phyloP scores from a whole-genome alignment of 1,140 invertebrate genomes.

The Caerostris darwini region DNA sequence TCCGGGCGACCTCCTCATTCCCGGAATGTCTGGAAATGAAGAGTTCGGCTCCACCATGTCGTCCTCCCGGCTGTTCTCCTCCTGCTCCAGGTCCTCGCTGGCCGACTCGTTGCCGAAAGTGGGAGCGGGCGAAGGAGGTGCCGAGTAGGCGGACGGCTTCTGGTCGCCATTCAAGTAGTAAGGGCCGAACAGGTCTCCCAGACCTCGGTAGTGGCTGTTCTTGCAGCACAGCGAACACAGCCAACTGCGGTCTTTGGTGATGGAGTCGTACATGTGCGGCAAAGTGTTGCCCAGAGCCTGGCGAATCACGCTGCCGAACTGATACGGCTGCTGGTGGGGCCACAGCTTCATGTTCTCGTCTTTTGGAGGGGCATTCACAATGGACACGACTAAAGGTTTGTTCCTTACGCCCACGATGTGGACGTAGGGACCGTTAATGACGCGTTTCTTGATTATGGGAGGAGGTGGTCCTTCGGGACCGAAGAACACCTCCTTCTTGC shows the following conservation, averaged over 20 bases:
- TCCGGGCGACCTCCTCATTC: constrained; percentile 20
- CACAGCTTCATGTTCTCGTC: constrained; percentile 84
- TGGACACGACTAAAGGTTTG: constrained; percentile 86
- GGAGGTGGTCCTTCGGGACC: constrained; percentile 71
- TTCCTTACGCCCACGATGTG: constrained; percentile 87
- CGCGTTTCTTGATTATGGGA: constrained; percentile 56
- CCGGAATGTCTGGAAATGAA: not conserved
- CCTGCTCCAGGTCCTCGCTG: constrained; percentile 16
- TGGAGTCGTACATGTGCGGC: constrained; percentile 74
- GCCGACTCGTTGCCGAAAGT: constrained; percentile 51
- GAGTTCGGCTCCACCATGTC: not conserved
- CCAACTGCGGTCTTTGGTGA: constrained; percentile 88
- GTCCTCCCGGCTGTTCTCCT: constrained; percentile 43
- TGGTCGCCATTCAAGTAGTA: constrained; percentile 84
- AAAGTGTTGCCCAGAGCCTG: constrained; percentile 25
- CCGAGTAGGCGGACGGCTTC: constrained; percentile 68
- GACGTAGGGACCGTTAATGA: constrained; percentile 83
- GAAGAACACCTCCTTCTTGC: constrained; percentile 74
- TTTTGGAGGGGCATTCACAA: constrained; percentile 86
- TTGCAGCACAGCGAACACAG: constrained; percentile 95
- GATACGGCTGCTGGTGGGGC: not conserved
- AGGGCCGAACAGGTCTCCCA: constrained; percentile 96
- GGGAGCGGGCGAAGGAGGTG: constrained; percentile 55
- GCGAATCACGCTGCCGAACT: constrained; percentile 61
- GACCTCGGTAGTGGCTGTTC: constrained; percentile 89